These are phyloP conservation scores for Enteromius treurensis DNA, from an alignment of 2,797 vertebrate genomes.

Conservation along the genomic window DNA sequence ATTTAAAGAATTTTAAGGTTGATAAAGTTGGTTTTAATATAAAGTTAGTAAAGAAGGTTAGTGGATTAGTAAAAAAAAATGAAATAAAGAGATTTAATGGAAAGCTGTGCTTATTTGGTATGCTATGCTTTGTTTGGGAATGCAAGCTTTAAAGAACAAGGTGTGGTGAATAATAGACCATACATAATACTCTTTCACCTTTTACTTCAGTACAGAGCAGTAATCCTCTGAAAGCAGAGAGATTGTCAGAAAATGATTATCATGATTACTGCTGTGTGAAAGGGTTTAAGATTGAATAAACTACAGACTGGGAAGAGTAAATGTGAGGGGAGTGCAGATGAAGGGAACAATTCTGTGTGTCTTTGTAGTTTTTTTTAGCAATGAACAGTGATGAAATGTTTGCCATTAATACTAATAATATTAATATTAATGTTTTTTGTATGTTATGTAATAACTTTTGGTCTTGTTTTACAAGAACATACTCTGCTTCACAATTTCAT, in stretches of 20 bases:
- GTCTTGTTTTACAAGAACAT: not conserved
- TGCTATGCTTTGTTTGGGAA: not conserved
- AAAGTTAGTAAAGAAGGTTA: not conserved
- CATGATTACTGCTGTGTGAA: slow-evolving; percentile 22
- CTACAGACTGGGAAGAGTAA: not conserved
- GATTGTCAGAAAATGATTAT: slow-evolving; percentile 13
- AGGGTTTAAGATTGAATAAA: not conserved
- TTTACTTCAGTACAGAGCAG: slow-evolving; percentile 10
- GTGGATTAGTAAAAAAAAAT: not conserved
- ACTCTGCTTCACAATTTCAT: not conserved
- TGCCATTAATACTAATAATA: not conserved
- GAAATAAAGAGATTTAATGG: not conserved
- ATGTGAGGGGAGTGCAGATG: not conserved
- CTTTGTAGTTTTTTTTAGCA: not conserved
- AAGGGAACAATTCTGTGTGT: not conserved
- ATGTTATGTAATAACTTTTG: not conserved
- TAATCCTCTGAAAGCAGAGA: slow-evolving; percentile 33
- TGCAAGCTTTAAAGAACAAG: not conserved
- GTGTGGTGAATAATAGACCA: slow-evolving; percentile 15
- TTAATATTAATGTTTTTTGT: too few relatives aligned
- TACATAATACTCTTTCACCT: slow-evolving; percentile 8
- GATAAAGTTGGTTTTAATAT: not conserved
- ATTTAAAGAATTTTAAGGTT: not conserved
- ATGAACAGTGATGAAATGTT: not conserved
- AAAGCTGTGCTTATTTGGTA: not conserved